These are phyloP conservation scores for Bombycilla garrulus DNA, from an alignment of 2,113 vertebrate genomes.

Conservation along the genomic window DNA sequence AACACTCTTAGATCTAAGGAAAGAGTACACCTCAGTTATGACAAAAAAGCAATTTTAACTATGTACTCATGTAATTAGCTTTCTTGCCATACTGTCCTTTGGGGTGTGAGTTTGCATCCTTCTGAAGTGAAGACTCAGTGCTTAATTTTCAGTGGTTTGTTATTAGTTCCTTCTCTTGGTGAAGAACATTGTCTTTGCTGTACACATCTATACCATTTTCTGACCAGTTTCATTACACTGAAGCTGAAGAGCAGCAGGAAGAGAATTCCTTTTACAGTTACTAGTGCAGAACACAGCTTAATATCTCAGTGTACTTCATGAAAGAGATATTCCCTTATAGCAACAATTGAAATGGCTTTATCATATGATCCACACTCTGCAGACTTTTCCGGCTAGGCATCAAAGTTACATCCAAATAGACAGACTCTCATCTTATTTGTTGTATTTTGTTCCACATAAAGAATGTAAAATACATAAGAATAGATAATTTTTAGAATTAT, in stretches of 20 bases:
- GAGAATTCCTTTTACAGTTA: neutral
- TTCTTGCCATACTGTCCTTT: slow-evolving; percentile 14
- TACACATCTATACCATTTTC: neutral
- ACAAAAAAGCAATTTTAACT: slow-evolving; percentile 18
- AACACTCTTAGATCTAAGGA: neutral
- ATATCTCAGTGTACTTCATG: neutral
- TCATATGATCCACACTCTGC: neutral
- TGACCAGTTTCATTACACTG: neutral
- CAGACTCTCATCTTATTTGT: neutral
- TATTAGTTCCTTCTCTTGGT: slow-evolving; percentile 8
- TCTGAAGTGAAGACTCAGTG: neutral
- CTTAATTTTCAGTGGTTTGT: slow-evolving; percentile 25
- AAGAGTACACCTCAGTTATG: neutral
- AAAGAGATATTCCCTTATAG: neutral
- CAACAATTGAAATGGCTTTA: neutral
- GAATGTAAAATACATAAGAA: neutral
- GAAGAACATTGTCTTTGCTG: slow-evolving; percentile 8
- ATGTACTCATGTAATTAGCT: neutral
- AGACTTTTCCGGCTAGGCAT: neutral
- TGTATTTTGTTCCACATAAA: neutral
- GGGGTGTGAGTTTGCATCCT: slow-evolving; percentile 9
- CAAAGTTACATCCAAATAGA: neutral
- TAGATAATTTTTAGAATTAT: neutral
- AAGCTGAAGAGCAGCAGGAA: neutral
- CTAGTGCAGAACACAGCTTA: neutral